Percentiles rank a stretch among this genome's conserved stretches.
Conservation (phyloP, 2,113 vertebrate genomes). For the Actenoides lindsayi region DNA sequence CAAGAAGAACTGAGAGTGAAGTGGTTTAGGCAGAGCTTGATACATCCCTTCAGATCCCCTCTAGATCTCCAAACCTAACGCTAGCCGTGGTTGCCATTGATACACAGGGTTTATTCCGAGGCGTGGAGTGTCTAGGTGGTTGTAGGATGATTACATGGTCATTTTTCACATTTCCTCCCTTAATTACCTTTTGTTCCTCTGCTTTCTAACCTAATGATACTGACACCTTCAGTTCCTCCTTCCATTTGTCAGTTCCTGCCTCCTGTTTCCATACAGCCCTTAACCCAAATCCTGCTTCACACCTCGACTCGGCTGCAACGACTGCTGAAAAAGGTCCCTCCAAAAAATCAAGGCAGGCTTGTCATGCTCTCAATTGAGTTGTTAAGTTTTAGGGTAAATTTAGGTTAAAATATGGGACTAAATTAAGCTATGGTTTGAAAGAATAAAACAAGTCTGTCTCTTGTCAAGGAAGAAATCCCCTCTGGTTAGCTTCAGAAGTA, state of each 20-base stretch:
- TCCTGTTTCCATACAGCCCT: not conserved
- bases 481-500: not conserved
- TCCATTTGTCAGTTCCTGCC: not conserved
- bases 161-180: not conserved
- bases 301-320: accelerated
- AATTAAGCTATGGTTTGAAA: not conserved
- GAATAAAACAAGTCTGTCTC: not conserved
- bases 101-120: accelerated
- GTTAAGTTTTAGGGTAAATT: not conserved
- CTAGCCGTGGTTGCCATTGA: not conserved
- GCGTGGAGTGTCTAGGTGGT: too few species aligned
- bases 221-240: not conserved
- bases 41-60: not conserved
- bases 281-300: not conserved
- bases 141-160: not conserved
- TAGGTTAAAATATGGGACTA: not conserved
- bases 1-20: not conserved
- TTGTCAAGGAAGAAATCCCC: not conserved
- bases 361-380: not conserved
- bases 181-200: not conserved
- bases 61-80: too few species aligned
- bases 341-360: not conserved
- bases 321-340: not conserved
- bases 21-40: not conserved
- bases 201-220: not conserved